Base-by-base conservation (phyloP, 30 jellyfish, hydroid and myxozoan genomes). In the Turritopsis rubra region DNA sequence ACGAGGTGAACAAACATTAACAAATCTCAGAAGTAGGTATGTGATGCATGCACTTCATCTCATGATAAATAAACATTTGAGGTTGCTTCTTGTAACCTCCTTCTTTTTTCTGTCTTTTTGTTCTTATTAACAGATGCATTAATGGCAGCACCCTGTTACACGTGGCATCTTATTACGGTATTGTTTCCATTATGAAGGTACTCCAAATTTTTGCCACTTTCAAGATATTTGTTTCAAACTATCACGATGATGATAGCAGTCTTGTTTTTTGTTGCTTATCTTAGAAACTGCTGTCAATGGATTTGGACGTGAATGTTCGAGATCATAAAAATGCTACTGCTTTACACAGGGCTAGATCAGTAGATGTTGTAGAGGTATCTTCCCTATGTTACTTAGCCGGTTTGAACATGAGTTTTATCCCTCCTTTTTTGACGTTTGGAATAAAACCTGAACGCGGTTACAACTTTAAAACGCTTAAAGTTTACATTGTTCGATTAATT, bases 91-190 rank as follows among this genome's bases (percentile, higher is more conserved):
- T 54, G 19, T 54, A 18, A 54, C 18, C 72, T n/a, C 17, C 30
- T n/a, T n/a, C 7, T 66, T 25, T 66, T 66, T n/a, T n/a, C 30
- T 7, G 17, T n/a, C 5, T n/a, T 66, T 66, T 28, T 31, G 23
- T 83, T 82, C 54, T 25, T 20, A 27, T 41, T 81, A 71, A 16
- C 65, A 88, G 96, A 72, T 83, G 92, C 54, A 29, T 88, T 52
- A 88, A 83, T 88, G 96, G 96, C 21, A 88, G 96, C 71, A 83
- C 96, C 66, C 41, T 88, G 87, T 52, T 88, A 54, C 96, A 88
- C 71, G 84, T 89, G 0, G 96, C 96, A 18, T 86, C 89, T 13
- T 84, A 83, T 75, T 79, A 26, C 30, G 96, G 96, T 31, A 75
- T 41, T 25, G 72, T 54, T 65, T 88, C 71, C n/a, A 84, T 88